Evolutionary conservation across 2,797 vertebrate genomes (phyloP).

Genomic region (Brotogeris chrysoptera): DNA sequence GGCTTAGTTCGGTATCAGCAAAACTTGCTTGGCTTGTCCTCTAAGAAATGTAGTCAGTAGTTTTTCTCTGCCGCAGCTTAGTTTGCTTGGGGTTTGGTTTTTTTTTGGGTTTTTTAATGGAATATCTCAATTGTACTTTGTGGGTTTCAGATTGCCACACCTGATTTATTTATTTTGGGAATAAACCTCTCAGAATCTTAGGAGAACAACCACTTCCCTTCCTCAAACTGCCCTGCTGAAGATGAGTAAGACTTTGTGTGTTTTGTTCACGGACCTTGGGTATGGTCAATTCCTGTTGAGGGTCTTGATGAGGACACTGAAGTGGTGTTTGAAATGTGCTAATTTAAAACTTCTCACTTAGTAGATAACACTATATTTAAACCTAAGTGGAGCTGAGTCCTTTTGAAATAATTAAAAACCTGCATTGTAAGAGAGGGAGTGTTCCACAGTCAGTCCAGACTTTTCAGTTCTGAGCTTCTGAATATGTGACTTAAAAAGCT

Average conservation of each 20-base stretch:
- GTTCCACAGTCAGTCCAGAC: not conserved
- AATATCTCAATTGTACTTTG: not conserved
- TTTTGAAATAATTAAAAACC: not conserved
- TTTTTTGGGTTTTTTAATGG: not conserved
- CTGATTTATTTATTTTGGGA: not conserved
- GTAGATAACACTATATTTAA: not conserved
- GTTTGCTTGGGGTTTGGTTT: not conserved
- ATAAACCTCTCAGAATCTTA: not conserved
- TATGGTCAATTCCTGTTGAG: not conserved
- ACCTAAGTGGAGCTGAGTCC: not conserved
- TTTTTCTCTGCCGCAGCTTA: not conserved
- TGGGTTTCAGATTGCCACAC: not conserved
- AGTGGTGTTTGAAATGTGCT: not conserved
- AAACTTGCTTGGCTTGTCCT: not conserved
- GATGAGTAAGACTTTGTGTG: not conserved
- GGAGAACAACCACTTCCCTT: not conserved
- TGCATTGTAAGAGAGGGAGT: accelerated
- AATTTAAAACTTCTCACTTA: not conserved
- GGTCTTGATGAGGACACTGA: not conserved
- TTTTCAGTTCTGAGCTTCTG: not conserved
- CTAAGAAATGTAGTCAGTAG: not conserved
- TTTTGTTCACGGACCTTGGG: not conserved
- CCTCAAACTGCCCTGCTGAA: not conserved
- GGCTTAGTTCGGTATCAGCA: not conserved
- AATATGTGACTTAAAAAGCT: not conserved